Conservation (phyloP, 2,888 invertebrate genomes). For the Aphrophora alni region DNA sequence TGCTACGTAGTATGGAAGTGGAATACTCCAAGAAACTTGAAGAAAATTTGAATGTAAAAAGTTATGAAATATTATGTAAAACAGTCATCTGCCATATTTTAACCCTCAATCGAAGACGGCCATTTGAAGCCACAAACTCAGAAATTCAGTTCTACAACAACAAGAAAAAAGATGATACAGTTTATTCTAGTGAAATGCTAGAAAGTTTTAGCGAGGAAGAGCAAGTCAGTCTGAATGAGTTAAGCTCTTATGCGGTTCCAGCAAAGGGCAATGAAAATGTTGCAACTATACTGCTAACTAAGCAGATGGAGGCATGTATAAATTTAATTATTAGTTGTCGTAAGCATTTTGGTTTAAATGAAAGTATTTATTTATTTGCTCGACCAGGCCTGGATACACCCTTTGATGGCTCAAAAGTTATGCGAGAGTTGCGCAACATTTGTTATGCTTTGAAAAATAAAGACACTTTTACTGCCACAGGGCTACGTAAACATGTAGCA, state of each 20-base stretch:
- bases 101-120: neutral
- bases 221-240: neutral
- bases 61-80: slow-evolving; percentile 6
- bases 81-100: slow-evolving; percentile 4
- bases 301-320: neutral
- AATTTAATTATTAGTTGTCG: neutral
- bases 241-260: neutral
- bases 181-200: neutral
- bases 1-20: neutral
- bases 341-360: neutral
- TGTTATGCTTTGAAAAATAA: neutral
- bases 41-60: neutral
- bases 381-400: neutral
- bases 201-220: neutral
- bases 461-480: neutral
- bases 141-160: neutral
- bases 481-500: neutral
- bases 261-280: neutral
- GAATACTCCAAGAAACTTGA: neutral
- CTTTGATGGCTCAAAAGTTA: neutral
- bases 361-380: neutral
- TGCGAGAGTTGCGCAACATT: neutral
- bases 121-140: slow-evolving; percentile 8
- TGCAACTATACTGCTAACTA: neutral
- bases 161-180: neutral